Percentiles rank a stretch among this genome's conserved stretches.
Evolutionary conservation across 2,113 vertebrate genomes (phyloP).

Genomic region (Platysteira castanea): DNA sequence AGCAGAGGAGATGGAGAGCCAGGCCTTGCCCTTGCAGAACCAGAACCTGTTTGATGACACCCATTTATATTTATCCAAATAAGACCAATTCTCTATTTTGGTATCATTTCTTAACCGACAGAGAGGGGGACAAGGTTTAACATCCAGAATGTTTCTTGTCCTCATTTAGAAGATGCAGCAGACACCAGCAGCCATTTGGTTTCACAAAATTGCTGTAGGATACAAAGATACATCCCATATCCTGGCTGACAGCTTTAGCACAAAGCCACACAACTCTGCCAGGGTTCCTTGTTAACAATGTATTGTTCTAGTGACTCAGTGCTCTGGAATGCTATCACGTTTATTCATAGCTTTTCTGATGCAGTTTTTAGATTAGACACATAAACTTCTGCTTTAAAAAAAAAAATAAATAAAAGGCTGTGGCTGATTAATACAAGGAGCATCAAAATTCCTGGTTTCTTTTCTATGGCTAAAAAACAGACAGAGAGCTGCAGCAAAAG

Average conservation of each 20-base stretch:
- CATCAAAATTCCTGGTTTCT: neutral
- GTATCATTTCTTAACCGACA: neutral
- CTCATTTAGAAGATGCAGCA: neutral
- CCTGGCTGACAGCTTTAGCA: neutral
- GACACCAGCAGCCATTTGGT: neutral
- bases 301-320: neutral
- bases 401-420: neutral
- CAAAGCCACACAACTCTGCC: neutral
- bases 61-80: neutral
- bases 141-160: neutral
- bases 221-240: neutral
- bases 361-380: neutral
- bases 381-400: neutral
- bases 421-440: neutral
- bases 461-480: neutral
- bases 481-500: neutral
- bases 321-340: neutral
- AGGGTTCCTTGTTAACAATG: neutral
- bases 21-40: neutral
- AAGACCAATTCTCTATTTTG: neutral
- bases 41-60: neutral
- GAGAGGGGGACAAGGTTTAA: neutral
- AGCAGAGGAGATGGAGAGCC: neutral
- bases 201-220: neutral
- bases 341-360: conserved; percentile 1